Percentiles rank a stretch among this genome's conserved stretches.
These are phyloP conservation scores for Cheilosia vulpina DNA, from an alignment of 2,888 invertebrate genomes.

Conservation along the genomic window DNA sequence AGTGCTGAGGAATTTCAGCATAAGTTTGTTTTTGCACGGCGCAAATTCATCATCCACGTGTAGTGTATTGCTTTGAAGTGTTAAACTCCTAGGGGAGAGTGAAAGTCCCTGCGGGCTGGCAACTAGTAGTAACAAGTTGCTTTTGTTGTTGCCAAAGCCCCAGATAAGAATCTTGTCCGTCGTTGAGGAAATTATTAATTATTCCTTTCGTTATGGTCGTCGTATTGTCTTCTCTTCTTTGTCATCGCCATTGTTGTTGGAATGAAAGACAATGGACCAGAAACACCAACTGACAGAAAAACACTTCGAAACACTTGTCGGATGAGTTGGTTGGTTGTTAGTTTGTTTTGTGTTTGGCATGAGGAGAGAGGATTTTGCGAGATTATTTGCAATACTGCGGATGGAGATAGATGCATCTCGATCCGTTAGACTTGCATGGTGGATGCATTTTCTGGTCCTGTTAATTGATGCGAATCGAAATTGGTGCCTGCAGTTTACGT, in stretches of 20 bases:
- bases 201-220: conserved; percentile 57
- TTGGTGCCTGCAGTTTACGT: conserved; percentile 16
- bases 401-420: conserved; percentile 42
- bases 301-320: conserved; percentile 53
- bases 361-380: conserved; percentile 16
- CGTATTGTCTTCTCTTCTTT: conserved; percentile 9
- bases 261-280: conserved; percentile 55
- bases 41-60: conserved; percentile 50
- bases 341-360: conserved; percentile 40
- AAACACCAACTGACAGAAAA: conserved; percentile 46
- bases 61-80: conserved; percentile 8
- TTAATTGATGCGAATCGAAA: conserved; percentile 46
- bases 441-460: conserved; percentile 41
- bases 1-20: conserved; percentile 15
- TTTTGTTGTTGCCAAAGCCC: conserved; percentile 39
- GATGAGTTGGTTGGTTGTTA: conserved; percentile 42
- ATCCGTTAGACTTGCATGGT: conserved; percentile 30
- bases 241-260: neutral
- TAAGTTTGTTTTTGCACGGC: conserved; percentile 19
- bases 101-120: conserved; percentile 52
- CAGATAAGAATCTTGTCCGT: conserved; percentile 57
- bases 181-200: conserved; percentile 70
- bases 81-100: conserved; percentile 34
- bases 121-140: conserved; percentile 14
- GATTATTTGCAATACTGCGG: conserved; percentile 37